Base-by-base conservation (phyloP, 2,888 invertebrate genomes). In the Philaethria dido region DNA sequence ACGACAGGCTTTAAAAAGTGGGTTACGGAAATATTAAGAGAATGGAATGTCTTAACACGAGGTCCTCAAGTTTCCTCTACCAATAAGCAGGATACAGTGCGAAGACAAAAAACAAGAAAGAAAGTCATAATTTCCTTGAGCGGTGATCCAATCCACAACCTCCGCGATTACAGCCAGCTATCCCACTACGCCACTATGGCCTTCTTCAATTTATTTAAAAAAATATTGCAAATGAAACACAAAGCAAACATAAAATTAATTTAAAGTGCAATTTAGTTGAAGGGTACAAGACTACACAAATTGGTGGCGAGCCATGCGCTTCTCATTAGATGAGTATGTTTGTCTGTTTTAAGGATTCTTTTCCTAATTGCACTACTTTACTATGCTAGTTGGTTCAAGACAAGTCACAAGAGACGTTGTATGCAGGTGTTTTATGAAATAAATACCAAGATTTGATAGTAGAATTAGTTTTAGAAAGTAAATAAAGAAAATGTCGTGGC, bases 291-390 rank as follows among this genome's bases (percentile, higher is more conserved):
- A 45, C 44, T 50, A 42, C 52, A 50, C 25, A 25, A 64, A 22
- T 29, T 59, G 57, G 36, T 47, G 62, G 69, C 33, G 22, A 22
- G 44, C 62, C 66, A 47, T 11, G 39, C 22, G 22, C 55, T 45
- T 67, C 69, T 69, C 69, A 69, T 69, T 69, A 69, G 69, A 22
- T 50, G 42, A 55, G 48, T 48, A 64, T 69, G 57, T 59, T 62
- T 64, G 61, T 55, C 52, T 67, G 44, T 42, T 64, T 62, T 52
- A 61, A 69, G 69, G 52, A 69, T 69, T 69, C 69, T 69, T 67
- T 67, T 62, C 67, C 67, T 69, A 69, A 69, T 69, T 69, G 69
- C 69, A 67, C 69, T 67, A 67, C 69, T 67, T 62, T 64, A 57
- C 29, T 22, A 50, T 39, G 29, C 36, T 42, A 45, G 54, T 55